Evolutionary conservation across 2,888 invertebrate genomes (phyloP).

Genomic region (Metopia argyrocephala): DNA sequence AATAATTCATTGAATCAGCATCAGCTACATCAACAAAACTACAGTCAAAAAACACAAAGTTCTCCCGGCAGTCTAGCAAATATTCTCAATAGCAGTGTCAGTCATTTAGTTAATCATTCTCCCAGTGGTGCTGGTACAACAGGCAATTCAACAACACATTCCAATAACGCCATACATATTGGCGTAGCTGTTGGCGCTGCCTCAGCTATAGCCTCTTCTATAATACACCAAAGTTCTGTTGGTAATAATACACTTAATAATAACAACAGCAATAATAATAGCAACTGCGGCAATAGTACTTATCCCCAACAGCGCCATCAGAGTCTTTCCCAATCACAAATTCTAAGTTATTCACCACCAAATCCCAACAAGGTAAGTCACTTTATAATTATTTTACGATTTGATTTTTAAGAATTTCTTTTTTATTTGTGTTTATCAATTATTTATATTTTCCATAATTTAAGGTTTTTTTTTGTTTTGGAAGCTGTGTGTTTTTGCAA

Average conservation of each 20-base stretch:
- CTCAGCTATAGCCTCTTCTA: slow-evolving; percentile 52
- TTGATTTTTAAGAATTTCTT: slow-evolving; percentile 10
- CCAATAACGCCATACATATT: slow-evolving; percentile 59
- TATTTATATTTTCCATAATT: neutral
- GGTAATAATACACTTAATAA: slow-evolving; percentile 31
- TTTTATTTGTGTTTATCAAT: neutral
- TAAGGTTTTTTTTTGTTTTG: neutral
- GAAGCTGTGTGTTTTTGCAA: slow-evolving; percentile 53
- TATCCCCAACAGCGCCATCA: slow-evolving; percentile 56
- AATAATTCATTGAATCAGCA: slow-evolving; percentile 12
- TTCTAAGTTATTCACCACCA: slow-evolving; percentile 59
- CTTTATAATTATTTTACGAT: neutral
- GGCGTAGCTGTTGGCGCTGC: slow-evolving; percentile 54
- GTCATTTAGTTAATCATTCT: slow-evolving; percentile 53
- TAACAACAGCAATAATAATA: slow-evolving; percentile 23
- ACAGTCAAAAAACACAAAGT: slow-evolving; percentile 39
- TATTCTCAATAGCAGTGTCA: slow-evolving; percentile 46
- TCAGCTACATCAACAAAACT: slow-evolving; percentile 32
- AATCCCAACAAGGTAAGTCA: slow-evolving; percentile 62
- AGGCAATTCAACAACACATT: slow-evolving; percentile 44
- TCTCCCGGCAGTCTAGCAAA: slow-evolving; percentile 55
- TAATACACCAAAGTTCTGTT: slow-evolving; percentile 43
- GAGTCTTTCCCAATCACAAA: slow-evolving; percentile 57
- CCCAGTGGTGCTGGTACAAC: slow-evolving; percentile 37
- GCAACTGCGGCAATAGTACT: slow-evolving; percentile 51